These are phyloP conservation scores for Capromys pilorides DNA, from an alignment of 2,797 vertebrate species.

Conservation along the genomic window DNA sequence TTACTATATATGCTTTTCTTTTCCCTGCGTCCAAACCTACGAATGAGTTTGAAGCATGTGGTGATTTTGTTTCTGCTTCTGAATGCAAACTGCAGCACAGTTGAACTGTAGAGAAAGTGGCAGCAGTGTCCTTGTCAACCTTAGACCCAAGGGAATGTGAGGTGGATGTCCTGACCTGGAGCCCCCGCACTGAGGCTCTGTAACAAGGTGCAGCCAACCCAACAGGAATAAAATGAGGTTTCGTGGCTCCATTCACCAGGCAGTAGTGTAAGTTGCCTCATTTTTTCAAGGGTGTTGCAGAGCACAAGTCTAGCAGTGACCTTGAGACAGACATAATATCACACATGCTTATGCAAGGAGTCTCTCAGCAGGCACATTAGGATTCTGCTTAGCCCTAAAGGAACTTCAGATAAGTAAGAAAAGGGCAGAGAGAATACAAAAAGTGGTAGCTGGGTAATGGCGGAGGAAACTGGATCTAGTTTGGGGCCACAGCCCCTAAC, in stretches of 20 bases:
- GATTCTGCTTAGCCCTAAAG: fast-evolving
- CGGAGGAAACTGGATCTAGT: not conserved
- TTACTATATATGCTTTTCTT: fast-evolving
- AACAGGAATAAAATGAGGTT: not conserved
- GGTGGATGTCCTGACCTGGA: not conserved
- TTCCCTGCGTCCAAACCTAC: not conserved
- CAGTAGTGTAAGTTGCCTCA: not conserved
- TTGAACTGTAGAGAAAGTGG: fast-evolving
- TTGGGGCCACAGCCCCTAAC: not conserved
- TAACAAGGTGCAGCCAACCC: fast-evolving
- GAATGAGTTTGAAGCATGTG: not conserved
- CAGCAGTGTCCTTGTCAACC: fast-evolving
- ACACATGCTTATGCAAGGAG: fast-evolving
- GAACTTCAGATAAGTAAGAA: not conserved
- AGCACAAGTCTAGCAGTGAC: fast-evolving
- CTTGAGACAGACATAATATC: fast-evolving
- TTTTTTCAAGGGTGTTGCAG: fast-evolving
- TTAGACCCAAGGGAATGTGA: fast-evolving
- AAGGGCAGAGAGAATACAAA: not conserved
- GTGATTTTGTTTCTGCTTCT: not conserved
- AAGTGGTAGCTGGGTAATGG: not conserved
- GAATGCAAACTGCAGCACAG: fast-evolving
- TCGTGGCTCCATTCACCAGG: no score
- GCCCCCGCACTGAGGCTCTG: not conserved
- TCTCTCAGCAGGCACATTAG: fast-evolving